phyloP scores from a whole-genome alignment of 1,140 invertebrate species.

The Drosophila bocki region DNA sequence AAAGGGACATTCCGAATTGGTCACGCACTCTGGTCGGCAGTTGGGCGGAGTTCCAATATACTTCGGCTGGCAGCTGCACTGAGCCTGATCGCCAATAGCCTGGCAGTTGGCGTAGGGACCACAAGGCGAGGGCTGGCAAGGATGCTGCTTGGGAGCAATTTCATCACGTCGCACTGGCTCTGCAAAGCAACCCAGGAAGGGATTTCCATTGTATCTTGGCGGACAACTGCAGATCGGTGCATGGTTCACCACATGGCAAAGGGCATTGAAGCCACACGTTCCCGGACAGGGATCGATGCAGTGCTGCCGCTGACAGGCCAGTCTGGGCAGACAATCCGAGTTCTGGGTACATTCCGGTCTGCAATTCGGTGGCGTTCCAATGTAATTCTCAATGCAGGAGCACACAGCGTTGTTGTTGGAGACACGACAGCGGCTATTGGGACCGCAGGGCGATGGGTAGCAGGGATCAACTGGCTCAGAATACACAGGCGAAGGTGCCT shows the following conservation, averaged over 20 bases:
- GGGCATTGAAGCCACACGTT: conserved; percentile 91
- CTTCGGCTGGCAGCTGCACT: conserved; percentile 89
- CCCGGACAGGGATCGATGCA: conserved; percentile 90
- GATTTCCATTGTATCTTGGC: conserved; percentile 92
- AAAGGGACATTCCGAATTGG: conserved; percentile 92
- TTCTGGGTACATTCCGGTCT: conserved; percentile 93
- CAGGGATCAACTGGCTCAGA: conserved; percentile 86
- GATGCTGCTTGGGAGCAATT: conserved; percentile 59
- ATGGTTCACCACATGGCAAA: conserved; percentile 93
- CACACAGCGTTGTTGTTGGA: conserved; percentile 87
- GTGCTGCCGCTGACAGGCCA: conserved; percentile 91
- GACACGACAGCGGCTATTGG: conserved; percentile 86
- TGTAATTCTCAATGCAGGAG: conserved; percentile 87
- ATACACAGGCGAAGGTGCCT: conserved; percentile 69
- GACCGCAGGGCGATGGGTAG: conserved; percentile 88
- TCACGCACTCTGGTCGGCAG: conserved; percentile 92
- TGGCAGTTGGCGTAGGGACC: conserved; percentile 90
- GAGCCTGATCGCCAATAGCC: conserved; percentile 87
- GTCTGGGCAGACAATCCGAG: conserved; percentile 91
- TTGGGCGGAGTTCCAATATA: conserved; percentile 92
- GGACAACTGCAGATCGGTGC: conserved; percentile 92
- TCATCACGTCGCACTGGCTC: conserved; percentile 65
- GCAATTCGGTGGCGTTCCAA: conserved; percentile 91
- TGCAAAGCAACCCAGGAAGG: conserved; percentile 90
- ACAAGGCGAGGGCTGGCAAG: conserved; percentile 91